Percentiles rank a stretch among this genome's conserved stretches.
These are phyloP conservation scores for Pristionchus entomophagus DNA, from an alignment of 2,888 invertebrate genomes.

Conservation along the genomic window DNA sequence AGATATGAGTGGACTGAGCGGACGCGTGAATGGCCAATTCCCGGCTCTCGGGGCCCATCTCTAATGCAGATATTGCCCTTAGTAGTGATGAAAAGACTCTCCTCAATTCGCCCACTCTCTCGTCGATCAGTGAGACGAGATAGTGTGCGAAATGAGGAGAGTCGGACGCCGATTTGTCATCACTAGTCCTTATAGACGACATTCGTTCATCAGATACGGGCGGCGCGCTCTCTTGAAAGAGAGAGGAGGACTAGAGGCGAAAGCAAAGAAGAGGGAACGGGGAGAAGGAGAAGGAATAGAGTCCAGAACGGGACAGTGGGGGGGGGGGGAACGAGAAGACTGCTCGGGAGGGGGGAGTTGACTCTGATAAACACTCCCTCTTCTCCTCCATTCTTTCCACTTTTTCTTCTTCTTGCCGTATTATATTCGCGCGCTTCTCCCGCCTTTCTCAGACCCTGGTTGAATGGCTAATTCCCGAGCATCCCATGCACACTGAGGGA, in stretches of 20 bases:
- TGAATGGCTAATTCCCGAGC: constrained; percentile 22
- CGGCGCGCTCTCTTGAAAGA: neutral
- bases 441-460: neutral
- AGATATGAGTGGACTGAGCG: neutral
- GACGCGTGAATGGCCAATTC: constrained; percentile 15
- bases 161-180: too few relatives aligned
- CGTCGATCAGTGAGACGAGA: too few relatives aligned
- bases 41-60: neutral
- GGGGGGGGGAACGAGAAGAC: too few relatives aligned
- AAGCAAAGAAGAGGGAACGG: neutral
- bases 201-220: constrained; percentile 12
- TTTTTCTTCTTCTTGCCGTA: neutral
- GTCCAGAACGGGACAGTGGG: neutral
- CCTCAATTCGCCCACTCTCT: too few relatives aligned
- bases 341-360: neutral
- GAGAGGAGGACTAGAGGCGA: neutral
- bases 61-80: constrained; percentile 31
- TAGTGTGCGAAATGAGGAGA: too few relatives aligned
- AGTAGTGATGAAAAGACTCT: too few relatives aligned
- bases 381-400: neutral
- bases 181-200: too few relatives aligned
- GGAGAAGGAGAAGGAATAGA: neutral
- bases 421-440: neutral
- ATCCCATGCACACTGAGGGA: neutral
- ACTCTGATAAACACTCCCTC: neutral